phyloP scores from a whole-genome alignment of 2,113 vertebrate genomes.

The Erythrocercus mccallii region DNA sequence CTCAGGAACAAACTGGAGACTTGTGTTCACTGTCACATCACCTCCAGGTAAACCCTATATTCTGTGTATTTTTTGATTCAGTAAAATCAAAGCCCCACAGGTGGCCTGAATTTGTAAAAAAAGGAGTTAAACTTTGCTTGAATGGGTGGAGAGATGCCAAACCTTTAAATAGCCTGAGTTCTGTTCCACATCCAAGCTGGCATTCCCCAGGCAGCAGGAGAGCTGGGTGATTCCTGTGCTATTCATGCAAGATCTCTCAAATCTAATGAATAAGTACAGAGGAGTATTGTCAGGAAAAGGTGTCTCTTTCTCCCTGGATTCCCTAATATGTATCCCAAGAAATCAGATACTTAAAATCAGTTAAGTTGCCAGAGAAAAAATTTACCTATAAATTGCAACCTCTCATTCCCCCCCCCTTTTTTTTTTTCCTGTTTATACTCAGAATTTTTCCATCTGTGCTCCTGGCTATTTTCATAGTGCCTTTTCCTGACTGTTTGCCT shows the following conservation, averaged over 20 bases:
- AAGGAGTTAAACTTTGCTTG: not conserved
- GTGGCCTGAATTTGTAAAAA: not conserved
- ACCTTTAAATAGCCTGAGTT: not conserved
- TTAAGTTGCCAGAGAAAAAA: not conserved
- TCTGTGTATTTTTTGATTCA: not conserved
- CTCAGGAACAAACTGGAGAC: constrained; percentile 67
- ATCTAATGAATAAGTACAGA: not conserved
- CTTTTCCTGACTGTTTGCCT: not conserved
- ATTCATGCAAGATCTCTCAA: not conserved
- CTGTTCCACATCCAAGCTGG: not conserved
- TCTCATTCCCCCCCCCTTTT: not conserved
- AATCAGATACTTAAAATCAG: not conserved
- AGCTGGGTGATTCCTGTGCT: not conserved
- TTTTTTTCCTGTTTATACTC: not conserved
- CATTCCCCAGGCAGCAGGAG: not conserved
- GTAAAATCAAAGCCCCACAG: not conserved
- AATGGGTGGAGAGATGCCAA: not conserved
- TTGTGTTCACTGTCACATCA: constrained; percentile 72
- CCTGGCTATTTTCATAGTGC: not conserved
- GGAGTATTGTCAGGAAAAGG: not conserved
- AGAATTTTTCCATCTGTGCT: not conserved
- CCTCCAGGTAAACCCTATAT: constrained; percentile 68
- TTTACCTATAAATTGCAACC: not conserved
- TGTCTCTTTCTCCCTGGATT: not conserved
- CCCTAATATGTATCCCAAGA: not conserved